Base-by-base conservation (phyloP, 1,140 invertebrate genomes). In the Papilio polytes region DNA sequence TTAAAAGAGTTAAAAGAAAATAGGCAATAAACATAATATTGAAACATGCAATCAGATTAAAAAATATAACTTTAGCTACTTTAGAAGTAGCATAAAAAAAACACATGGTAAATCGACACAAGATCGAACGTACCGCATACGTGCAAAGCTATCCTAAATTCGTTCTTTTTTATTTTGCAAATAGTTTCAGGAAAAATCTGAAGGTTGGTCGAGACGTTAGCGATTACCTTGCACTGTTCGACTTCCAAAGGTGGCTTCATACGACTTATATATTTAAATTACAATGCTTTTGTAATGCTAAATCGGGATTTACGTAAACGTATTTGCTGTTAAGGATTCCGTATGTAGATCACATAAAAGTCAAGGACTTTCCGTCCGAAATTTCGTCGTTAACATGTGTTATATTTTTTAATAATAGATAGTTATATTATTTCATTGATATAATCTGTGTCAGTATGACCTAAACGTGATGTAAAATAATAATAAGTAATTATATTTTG, bases 221-320 rank as follows among this genome's bases (percentile, higher is more conserved):
- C 85, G 87, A 84, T 87, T 80, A 82, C 90, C 88, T 89, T 90
- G 89, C 85, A 85, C 88, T 89, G 86, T 89, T 85, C 82, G 83
- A 86, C 87, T 81, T 85, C 78, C 84, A 86, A 85, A 91, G 86
- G 87, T 89, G 82, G 85, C 83, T 87, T 84, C 84, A 85, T 66
- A 83, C 78, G 83, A 76, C 84, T 84, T 85, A 26, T 76, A 89
- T 90, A 89, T 90, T 88, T 89, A 87, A 87, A 90, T 90, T 81
- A 87, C 87, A 88, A 88, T 87, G 80, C 84, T 81, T 87, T 89
- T 87, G 84, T 88, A 80, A 89, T 89, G 85, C 83, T 85, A 88
- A 90, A 82, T 80, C 48, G 18, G 53, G 44, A 15, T n/a, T 70
- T 44, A 66, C 41, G 76, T 56, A 74, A 73, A 83, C 13, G 80